A percentile compares a stretch with the other conserved stretches of the same genome.
Evolutionary conservation across 2,888 invertebrate species (phyloP).

Genomic region (Epinotia ramella): DNA sequence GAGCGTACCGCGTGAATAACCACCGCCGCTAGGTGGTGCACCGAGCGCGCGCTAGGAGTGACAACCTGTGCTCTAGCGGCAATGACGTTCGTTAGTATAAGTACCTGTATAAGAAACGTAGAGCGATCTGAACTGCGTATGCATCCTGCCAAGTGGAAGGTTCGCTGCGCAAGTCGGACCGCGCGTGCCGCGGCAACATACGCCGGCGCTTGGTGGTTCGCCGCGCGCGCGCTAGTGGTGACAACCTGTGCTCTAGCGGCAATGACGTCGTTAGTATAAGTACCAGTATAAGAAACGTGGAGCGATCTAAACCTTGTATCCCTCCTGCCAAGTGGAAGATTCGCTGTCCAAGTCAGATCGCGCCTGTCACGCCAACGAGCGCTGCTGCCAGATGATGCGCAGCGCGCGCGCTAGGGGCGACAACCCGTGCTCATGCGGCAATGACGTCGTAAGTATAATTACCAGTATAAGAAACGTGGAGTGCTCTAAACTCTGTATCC

Average conservation of each 20-base stretch:
- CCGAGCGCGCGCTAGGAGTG: too few species aligned
- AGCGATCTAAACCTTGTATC: slow-evolving; percentile 86
- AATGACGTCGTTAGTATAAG: slow-evolving; percentile 79
- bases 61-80: slow-evolving; percentile 66
- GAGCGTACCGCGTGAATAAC: too few species aligned
- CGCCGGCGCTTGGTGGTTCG: too few species aligned
- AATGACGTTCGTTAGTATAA: slow-evolving; percentile 67
- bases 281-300: not conserved
- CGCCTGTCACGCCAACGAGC: slow-evolving; percentile 70
- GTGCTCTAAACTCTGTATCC: too few species aligned
- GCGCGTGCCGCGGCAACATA: slow-evolving; percentile 78
- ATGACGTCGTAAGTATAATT: slow-evolving; percentile 62
- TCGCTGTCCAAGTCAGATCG: slow-evolving; percentile 84
- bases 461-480: too few species aligned
- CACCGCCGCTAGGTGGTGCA: too few species aligned
- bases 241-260: slow-evolving; percentile 78
- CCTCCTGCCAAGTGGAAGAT: slow-evolving; percentile 89
- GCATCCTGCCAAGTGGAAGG: slow-evolving; percentile 89
- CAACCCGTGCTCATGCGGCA: slow-evolving; percentile 70
- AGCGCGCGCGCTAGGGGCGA: slow-evolving; percentile 48
- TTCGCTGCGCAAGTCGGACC: slow-evolving; percentile 84
- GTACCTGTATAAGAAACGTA: too few species aligned
- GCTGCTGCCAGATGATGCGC: slow-evolving; percentile 63
- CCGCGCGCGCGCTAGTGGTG: slow-evolving; percentile 77
- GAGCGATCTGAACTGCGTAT: slow-evolving; percentile 88